Percentiles rank a stretch among this genome's conserved stretches.
Evolutionary conservation across 1,140 invertebrate genomes (phyloP).

Genomic region (Bombus fervidus): DNA sequence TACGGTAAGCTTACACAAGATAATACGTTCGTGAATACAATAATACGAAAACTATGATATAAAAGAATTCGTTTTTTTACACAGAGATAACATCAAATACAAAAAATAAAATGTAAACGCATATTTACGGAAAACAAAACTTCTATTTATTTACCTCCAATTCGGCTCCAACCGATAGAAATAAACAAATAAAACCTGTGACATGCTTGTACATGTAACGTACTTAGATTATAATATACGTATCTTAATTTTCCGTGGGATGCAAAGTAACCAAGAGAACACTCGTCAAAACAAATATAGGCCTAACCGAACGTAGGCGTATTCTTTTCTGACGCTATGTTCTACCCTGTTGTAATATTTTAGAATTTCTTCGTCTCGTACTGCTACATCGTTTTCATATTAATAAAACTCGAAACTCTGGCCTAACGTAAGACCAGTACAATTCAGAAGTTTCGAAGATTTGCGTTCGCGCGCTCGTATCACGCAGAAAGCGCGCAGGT

Average conservation of each 20-base stretch:
- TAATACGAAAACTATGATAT: background rate
- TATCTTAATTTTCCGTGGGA: constrained; percentile 37
- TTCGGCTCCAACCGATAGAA: background rate
- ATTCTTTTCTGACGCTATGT: constrained; percentile 44
- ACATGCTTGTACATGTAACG: background rate
- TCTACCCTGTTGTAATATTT: constrained; percentile 35
- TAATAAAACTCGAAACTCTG: background rate
- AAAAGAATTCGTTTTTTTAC: background rate
- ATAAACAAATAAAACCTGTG: background rate
- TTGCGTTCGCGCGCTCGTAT: constrained; percentile 32
- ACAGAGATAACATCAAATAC: background rate
- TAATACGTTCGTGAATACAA: background rate
- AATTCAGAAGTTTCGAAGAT: constrained; percentile 45
- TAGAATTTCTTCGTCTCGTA: background rate
- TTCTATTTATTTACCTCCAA: background rate
- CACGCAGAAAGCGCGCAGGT: constrained; percentile 25
- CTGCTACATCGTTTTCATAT: background rate
- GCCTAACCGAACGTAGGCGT: constrained; percentile 51
- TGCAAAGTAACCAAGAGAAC: constrained; percentile 37
- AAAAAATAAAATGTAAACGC: background rate
- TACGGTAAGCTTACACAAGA: background rate
- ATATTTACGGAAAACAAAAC: background rate
- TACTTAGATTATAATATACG: constrained; percentile 11
- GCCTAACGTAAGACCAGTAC: too few relatives aligned
- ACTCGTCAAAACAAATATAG: constrained; percentile 62